Evolutionary conservation across 2,797 vertebrate species (phyloP).

Genomic region (Mormyrops attenuatus): DNA sequence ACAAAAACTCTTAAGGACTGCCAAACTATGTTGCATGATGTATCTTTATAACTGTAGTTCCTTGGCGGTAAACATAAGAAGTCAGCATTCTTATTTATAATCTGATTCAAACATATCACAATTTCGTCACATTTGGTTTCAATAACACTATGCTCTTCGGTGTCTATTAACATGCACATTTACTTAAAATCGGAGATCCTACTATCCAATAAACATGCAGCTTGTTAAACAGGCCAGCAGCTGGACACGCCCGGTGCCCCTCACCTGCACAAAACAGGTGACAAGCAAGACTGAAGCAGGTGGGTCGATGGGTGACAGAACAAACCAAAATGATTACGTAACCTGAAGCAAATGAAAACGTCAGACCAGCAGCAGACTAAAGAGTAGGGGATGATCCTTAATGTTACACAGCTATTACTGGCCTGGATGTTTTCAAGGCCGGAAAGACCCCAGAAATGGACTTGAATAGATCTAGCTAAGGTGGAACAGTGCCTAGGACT

Average conservation of each 20-base stretch:
- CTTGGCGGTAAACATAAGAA: background rate
- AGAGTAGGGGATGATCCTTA: background rate
- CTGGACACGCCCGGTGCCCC: conserved; percentile 30
- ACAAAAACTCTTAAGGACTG: background rate
- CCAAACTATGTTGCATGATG: background rate
- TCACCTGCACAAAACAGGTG: conserved; percentile 11
- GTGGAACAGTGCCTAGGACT: background rate
- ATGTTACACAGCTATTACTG: background rate
- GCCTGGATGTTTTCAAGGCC: background rate
- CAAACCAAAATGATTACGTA: background rate
- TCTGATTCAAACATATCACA: background rate
- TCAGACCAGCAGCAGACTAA: background rate
- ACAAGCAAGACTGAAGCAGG: background rate
- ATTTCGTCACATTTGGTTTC: conserved; percentile 34
- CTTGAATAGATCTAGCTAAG: background rate
- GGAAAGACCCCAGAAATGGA: background rate
- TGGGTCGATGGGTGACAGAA: background rate
- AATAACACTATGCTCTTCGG: conserved; percentile 23
- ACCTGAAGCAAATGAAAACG: background rate
- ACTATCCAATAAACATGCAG: conserved; percentile 39
- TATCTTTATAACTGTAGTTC: background rate
- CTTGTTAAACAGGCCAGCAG: conserved; percentile 26
- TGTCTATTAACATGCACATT: conserved; percentile 37
- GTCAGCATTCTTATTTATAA: background rate
- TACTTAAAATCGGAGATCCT: conserved; percentile 31